Conservation (phyloP, 2,113 vertebrate genomes). For the Gymnobelideus leadbeateri region DNA sequence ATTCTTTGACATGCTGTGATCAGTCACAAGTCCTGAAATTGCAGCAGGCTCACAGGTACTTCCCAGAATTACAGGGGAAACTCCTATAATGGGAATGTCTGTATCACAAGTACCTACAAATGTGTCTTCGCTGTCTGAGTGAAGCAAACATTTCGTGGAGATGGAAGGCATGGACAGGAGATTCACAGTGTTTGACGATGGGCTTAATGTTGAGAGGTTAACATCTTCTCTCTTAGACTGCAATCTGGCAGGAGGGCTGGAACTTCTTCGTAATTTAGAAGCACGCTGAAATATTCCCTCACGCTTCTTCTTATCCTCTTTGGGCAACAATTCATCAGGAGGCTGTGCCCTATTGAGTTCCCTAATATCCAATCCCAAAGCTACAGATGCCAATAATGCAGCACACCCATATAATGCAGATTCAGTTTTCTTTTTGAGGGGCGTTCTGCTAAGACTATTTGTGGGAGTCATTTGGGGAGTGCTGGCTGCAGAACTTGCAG, state of each 20-base stretch:
- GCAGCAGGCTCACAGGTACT: slow-evolving; percentile 40
- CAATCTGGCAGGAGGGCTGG: slow-evolving; percentile 84
- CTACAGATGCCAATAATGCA: slow-evolving; percentile 90
- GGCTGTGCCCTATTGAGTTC: slow-evolving; percentile 84
- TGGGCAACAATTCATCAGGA: slow-evolving; percentile 83
- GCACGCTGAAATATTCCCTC: slow-evolving; percentile 91
- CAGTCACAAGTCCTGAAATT: slow-evolving; percentile 11
- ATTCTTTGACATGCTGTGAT: background rate
- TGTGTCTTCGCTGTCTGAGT: slow-evolving; percentile 80
- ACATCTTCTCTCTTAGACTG: slow-evolving; percentile 85
- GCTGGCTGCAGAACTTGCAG: slow-evolving; percentile 87
- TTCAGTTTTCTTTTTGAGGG: slow-evolving; percentile 88
- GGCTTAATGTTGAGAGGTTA: slow-evolving; percentile 51
- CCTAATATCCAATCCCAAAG: slow-evolving; percentile 91
- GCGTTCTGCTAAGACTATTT: slow-evolving; percentile 87
- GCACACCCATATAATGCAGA: slow-evolving; percentile 89
- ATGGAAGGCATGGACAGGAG: slow-evolving; percentile 91
- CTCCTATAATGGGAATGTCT: slow-evolving; percentile 8
- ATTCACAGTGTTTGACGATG: slow-evolving; percentile 77
- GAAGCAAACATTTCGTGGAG: slow-evolving; percentile 92
- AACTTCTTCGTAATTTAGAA: slow-evolving; percentile 88
- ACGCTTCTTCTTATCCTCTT: slow-evolving; percentile 91
- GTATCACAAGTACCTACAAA: slow-evolving; percentile 37
- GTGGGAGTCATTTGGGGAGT: slow-evolving; percentile 91
- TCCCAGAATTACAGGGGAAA: slow-evolving; percentile 38